Evolutionary conservation across 1,140 invertebrate species (phyloP).

Genomic region (Eriocheir sinensis): DNA sequence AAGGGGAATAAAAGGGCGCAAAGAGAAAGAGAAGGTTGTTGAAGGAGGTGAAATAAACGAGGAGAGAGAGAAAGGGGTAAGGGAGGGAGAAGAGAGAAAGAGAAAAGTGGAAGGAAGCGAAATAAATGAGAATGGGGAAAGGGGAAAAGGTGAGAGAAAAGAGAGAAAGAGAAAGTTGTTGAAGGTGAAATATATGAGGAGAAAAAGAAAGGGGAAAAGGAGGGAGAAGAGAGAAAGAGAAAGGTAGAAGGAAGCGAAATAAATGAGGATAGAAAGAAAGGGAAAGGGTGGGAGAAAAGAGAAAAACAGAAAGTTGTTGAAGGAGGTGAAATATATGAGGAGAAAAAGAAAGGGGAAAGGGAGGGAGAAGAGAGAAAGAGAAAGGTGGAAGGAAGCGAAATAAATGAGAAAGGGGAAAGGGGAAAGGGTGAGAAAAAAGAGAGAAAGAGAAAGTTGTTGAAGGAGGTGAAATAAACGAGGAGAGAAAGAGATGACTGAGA

Average conservation of each 20-base stretch:
- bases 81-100: neutral
- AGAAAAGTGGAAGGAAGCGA: neutral
- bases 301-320: no score
- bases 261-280: no score
- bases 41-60: no score
- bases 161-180: no score
- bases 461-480: no score
- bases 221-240: neutral
- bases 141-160: conserved; percentile 20
- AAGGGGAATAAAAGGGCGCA: neutral
- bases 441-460: no score
- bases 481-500: no score
- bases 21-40: no score
- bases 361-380: neutral
- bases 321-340: no score
- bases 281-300: neutral
- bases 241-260: no score
- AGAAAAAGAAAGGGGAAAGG: neutral
- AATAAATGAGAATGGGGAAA: neutral
- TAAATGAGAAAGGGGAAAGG: conserved; percentile 2
- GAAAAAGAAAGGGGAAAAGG: no score
- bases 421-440: conserved; percentile 15
- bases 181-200: no score
- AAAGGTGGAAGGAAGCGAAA: neutral
- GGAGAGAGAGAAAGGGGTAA: neutral